Evolutionary conservation across 2,113 vertebrate genomes (phyloP), one percentile per base, ranked within the genome.

Genomic region (Pontoporia blainvillei): DNA sequence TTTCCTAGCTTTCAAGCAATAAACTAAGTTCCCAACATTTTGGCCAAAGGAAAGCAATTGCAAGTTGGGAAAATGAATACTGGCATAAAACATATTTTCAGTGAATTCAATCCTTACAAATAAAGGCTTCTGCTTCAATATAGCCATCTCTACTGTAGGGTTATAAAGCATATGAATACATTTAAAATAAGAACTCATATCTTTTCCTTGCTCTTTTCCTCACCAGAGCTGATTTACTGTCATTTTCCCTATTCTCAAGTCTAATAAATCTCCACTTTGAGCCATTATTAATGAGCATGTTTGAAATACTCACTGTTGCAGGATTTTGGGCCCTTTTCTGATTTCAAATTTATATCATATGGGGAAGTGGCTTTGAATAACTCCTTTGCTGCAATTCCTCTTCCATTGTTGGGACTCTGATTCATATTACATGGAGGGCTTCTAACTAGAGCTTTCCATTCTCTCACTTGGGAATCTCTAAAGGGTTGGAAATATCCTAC

Each of bases 221-320:
- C 57, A 66, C 72, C 46, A 66, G 20, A 87, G 29, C 49, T 97
- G 94, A 96, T 97, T 93, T 97, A 96, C 67, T 64, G 61, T 73
- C 72, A 39, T 54, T 75, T 90, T 87, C 25, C 66, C 64, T 79
- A 0, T 78, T 96, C 78, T 83, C 67, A 95, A 76, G 31, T 52
- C 64, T 39, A 86, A 97, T 95, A 96, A 97, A 96, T 98, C 71
- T 75, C 21, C 20, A 82, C 79, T 96, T 92, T 67, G 82, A 97
- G 73, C 13, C 34, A 79, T 90, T 96, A 94, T 96, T 95, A 97
- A 97, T 96, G 79, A 97, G 41, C 49, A 84, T 49, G 61, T 85
- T 96, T 79, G 95, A 96, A 97, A 94, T 81, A 90, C 52, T 49
- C 93, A 83, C 31, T 66, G 93, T 89, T 97, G 36, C 25, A 86